phyloP scores from a whole-genome alignment of 2,888 invertebrate genomes.

The Hypsopygia costalis region DNA sequence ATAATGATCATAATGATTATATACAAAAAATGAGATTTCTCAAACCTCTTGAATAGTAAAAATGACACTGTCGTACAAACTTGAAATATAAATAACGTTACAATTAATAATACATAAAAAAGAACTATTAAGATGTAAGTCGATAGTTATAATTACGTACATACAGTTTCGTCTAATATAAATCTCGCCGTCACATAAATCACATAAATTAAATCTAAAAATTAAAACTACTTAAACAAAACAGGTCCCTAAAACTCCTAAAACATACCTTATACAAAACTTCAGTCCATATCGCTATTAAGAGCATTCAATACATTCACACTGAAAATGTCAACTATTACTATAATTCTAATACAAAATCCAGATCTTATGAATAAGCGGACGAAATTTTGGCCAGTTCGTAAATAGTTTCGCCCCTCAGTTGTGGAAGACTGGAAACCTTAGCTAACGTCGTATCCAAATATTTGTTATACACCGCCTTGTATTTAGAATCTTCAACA shows the following conservation, averaged over 20 bases:
- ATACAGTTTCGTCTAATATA: slow-evolving; percentile 22
- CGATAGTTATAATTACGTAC: slow-evolving; percentile 9
- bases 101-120: too few species aligned
- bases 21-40: slow-evolving; percentile 31
- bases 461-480: slow-evolving; percentile 86
- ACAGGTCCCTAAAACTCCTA: slow-evolving; percentile 56
- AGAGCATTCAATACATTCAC: slow-evolving; percentile 10
- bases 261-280: slow-evolving; percentile 47
- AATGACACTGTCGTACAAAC: too few species aligned
- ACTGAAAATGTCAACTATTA: slow-evolving; percentile 20
- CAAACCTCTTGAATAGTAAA: slow-evolving; percentile 32
- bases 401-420: slow-evolving; percentile 67
- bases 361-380: slow-evolving; percentile 19
- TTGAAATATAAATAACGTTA: too few species aligned
- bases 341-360: slow-evolving; percentile 8
- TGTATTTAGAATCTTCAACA: slow-evolving; percentile 85
- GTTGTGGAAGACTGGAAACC: slow-evolving; percentile 83
- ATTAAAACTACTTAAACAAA: slow-evolving; percentile 41
- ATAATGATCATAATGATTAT: slow-evolving; percentile 6
- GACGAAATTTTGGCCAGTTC: slow-evolving; percentile 39
- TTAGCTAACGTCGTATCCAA: slow-evolving; percentile 76
- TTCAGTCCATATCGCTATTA: slow-evolving; percentile 38
- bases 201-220: slow-evolving; percentile 47
- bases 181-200: slow-evolving; percentile 34
- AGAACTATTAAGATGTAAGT: slow-evolving; percentile 16